Evolutionary conservation across 1,140 invertebrate species (phyloP), one percentile per base, ranked within the genome.

Genomic region (Drosophila lacertosa): DNA sequence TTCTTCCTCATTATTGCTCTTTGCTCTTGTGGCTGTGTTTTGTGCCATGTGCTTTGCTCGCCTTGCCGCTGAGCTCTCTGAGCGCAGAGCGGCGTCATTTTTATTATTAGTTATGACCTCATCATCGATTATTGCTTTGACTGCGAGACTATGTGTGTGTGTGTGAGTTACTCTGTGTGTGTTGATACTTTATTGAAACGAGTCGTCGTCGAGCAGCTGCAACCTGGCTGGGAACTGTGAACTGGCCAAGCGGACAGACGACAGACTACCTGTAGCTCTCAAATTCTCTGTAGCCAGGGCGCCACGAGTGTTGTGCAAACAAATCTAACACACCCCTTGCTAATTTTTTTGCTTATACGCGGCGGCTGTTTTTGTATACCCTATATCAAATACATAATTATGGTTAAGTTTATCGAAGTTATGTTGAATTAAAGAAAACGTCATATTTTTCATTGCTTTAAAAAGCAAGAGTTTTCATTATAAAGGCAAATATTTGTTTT

Each of bases 101-200:
- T 90, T 90, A 90, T 90, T 90, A 90, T 90, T 90, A 90, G 89
- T 89, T 89, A 90, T 90, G 89, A 90, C 89, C 89, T 90, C 89
- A 90, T 90, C 89, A 90, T 90, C 89, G 89, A 86, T 90, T 90
- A 90, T 90, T 90, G 77, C 74, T 72, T 72, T 77, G 77, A 59
- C 72, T 45, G 69, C 45, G 68, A 60, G 35, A 4, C 3, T 45
- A 16, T 50, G 55, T 33, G 53, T 72, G 48, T 58, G 45, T 66
- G 26, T 54, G 40, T 59, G 45, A n/a, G n/a, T n/a, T n/a, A n/a
- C n/a, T n/a, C n/a, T 82, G 73, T 37, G 39, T 77, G 60, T 82
- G 74, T 77, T 83, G 74, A 77, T 83, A 77, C 64, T 77, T 54
- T 75, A 90, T 89, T 86, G 77, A 90, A 90, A 77, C 83, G 53